phyloP scores from a whole-genome alignment of 2,797 vertebrate species.

The Trachurus trachurus region DNA sequence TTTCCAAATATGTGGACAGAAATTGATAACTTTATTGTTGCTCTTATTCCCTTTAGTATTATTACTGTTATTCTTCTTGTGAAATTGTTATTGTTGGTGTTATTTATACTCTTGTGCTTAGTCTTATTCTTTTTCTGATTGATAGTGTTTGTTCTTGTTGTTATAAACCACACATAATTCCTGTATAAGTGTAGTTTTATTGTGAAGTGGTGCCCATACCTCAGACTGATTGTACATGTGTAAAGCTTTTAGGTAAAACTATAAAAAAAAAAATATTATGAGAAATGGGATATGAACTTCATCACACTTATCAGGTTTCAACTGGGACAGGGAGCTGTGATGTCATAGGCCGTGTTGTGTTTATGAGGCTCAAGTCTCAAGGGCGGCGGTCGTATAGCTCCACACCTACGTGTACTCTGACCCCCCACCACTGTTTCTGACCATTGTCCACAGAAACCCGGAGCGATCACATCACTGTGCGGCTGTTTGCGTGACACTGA shows the following conservation, averaged over 20 bases:
- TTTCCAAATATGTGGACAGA: too few relatives aligned
- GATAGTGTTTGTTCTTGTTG: too few relatives aligned
- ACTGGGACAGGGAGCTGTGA: constrained; percentile 26
- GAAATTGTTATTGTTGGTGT: too few relatives aligned
- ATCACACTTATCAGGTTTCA: constrained; percentile 24
- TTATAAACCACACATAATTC: too few relatives aligned
- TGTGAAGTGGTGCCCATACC: neutral
- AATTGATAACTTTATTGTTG: too few relatives aligned
- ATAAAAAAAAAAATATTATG: too few relatives aligned
- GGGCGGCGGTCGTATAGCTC: constrained; percentile 46
- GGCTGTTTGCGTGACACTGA: constrained; percentile 41
- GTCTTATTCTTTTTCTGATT: too few relatives aligned
- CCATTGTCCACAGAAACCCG: constrained; percentile 39
- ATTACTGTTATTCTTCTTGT: too few relatives aligned
- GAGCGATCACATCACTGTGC: constrained; percentile 12
- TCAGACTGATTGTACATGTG: neutral
- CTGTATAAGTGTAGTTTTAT: too few relatives aligned
- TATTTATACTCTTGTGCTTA: too few relatives aligned
- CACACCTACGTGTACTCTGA: constrained; percentile 68
- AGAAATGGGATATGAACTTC: neutral
- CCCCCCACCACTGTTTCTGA: constrained; percentile 34
- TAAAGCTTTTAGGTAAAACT: too few relatives aligned
- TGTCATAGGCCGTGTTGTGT: constrained; percentile 42
- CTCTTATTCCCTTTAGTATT: too few relatives aligned
- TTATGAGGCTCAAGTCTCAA: constrained; percentile 52